A percentile compares a stretch with the other conserved stretches of the same genome.
Evolutionary conservation across 2,888 invertebrate species (phyloP).

Genomic region (Morpho achilles): DNA sequence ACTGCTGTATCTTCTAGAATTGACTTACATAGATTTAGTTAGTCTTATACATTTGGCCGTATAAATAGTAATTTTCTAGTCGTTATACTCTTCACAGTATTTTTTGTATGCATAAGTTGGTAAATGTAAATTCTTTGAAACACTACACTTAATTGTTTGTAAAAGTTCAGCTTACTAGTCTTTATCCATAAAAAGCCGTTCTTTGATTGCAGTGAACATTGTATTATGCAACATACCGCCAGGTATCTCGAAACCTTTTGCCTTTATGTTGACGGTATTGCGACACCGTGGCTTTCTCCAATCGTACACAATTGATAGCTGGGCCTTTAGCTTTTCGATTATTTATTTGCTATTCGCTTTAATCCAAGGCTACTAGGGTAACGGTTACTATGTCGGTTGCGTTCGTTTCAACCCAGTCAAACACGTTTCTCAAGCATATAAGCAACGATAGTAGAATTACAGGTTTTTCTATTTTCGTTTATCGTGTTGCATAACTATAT

Average conservation of each 20-base stretch:
- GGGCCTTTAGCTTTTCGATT: constrained; percentile 35
- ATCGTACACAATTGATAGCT: constrained; percentile 41
- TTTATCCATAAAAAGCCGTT: constrained; percentile 37
- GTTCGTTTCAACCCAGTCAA: constrained; percentile 3
- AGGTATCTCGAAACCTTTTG: constrained; percentile 66
- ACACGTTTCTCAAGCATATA: constrained; percentile 1
- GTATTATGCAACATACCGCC: constrained; percentile 57
- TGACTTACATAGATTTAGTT: too few species aligned
- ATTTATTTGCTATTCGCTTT: constrained; percentile 16
- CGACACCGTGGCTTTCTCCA: constrained; percentile 67
- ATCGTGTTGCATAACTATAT: not conserved
- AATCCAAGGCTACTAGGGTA: constrained; percentile 14
- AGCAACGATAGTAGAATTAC: constrained; percentile 4
- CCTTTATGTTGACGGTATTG: constrained; percentile 49
- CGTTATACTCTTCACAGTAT: too few species aligned
- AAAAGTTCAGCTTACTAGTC: constrained; percentile 8
- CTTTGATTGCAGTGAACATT: constrained; percentile 36
- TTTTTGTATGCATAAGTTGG: too few species aligned
- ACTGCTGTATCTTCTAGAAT: too few species aligned
- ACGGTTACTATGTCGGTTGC: constrained; percentile 15
- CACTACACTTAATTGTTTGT: too few species aligned
- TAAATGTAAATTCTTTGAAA: too few species aligned
- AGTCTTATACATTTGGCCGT: too few species aligned
- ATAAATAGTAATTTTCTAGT: too few species aligned
- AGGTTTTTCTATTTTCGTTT: constrained; percentile 5